Evolutionary conservation across 1,140 invertebrate species (phyloP).

Genomic region (Ceratina calcarata): DNA sequence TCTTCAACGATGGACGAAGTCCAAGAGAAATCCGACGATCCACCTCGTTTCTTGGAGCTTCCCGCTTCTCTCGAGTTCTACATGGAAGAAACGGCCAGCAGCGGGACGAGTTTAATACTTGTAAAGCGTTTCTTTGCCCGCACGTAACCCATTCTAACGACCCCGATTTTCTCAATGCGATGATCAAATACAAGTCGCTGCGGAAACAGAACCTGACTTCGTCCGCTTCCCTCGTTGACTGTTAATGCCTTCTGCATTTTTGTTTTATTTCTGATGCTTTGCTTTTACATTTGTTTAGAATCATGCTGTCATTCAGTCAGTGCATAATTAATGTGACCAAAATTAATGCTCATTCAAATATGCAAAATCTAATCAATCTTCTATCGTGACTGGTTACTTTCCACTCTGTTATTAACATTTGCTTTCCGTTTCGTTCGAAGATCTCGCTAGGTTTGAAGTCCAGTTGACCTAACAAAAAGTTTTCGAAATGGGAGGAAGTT

Average conservation of each 20-base stretch:
- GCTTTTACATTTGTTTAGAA: background rate
- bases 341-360: too few relatives aligned
- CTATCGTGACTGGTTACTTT: too few relatives aligned
- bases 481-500: background rate
- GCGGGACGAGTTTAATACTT: slow-evolving; percentile 10
- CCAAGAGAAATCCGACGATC: background rate
- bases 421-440: too few relatives aligned
- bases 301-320: background rate
- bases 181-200: slow-evolving; percentile 35
- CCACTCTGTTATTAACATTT: too few relatives aligned
- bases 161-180: slow-evolving; percentile 30
- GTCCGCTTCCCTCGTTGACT: background rate
- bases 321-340: too few relatives aligned
- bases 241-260: slow-evolving; percentile 2
- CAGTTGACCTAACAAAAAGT: background rate
- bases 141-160: slow-evolving; percentile 35
- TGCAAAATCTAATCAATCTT: too few relatives aligned
- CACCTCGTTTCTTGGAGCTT: background rate
- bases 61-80: background rate
- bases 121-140: slow-evolving; percentile 34
- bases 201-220: slow-evolving; percentile 29
- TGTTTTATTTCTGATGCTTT: background rate
- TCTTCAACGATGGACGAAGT: background rate
- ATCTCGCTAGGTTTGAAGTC: background rate
- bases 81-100: background rate